These are phyloP conservation scores for Thinocorus orbignyianus DNA, from an alignment of 2,113 vertebrate species.

Conservation along the genomic window DNA sequence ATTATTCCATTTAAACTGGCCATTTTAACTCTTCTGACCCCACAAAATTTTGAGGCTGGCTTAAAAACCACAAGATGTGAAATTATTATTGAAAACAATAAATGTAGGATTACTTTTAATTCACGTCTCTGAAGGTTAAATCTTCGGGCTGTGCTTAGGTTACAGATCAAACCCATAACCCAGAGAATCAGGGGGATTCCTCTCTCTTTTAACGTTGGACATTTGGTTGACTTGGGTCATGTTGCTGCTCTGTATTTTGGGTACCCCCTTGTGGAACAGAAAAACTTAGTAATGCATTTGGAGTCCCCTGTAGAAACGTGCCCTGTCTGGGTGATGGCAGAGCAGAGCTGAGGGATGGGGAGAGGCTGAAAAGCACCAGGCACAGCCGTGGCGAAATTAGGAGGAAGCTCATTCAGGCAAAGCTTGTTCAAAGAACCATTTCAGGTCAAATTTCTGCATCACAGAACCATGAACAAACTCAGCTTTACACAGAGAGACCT, in stretches of 20 bases:
- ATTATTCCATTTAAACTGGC: not conserved
- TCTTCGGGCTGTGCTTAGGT: not conserved
- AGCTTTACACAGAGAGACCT: not conserved
- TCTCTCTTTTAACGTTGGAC: not conserved
- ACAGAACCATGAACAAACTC: not conserved
- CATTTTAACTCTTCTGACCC: not conserved
- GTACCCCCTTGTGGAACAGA: not conserved
- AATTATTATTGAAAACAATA: not conserved
- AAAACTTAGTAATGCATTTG: not conserved
- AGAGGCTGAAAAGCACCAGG: not conserved
- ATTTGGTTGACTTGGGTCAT: not conserved
- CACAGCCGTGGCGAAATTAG: not conserved
- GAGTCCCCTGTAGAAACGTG: not conserved
- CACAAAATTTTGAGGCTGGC: not conserved
- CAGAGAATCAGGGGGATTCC: not conserved
- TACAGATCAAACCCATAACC: not conserved
- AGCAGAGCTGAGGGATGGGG: rapidly evolving
- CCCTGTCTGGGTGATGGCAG: not conserved
- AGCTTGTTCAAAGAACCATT: not conserved
- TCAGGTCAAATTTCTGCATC: not conserved
- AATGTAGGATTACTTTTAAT: not conserved
- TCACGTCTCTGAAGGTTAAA: not conserved
- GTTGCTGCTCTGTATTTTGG: not conserved
- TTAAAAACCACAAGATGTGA: not conserved
- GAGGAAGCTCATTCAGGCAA: not conserved